Conservation (phyloP, 2,888 invertebrate species). For the Lathronympha strigana region DNA sequence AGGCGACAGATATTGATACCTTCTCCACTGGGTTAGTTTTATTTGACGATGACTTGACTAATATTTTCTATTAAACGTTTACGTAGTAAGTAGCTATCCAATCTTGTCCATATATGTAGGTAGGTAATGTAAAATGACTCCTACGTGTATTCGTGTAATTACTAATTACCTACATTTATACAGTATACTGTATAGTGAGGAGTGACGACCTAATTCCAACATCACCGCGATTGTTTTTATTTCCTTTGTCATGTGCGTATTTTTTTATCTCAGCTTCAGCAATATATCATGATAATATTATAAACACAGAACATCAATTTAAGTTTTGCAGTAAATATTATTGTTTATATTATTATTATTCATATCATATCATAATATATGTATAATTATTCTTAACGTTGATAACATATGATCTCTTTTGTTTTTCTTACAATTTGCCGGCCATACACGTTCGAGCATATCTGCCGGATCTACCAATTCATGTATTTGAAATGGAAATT, state of each 20-base stretch:
- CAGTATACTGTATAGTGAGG: background rate
- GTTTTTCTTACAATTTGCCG: background rate
- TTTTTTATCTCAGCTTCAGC: constrained; percentile 21
- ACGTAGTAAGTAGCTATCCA: too few species aligned
- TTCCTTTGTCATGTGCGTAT: constrained; percentile 4
- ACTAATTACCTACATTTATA: too few species aligned
- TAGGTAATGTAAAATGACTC: background rate
- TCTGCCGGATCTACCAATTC: too few species aligned
- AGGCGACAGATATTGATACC: constrained; percentile 52
- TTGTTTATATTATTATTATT: too few species aligned
- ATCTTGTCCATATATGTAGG: too few species aligned
- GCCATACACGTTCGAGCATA: too few species aligned
- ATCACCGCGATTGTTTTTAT: background rate
- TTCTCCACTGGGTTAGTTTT: constrained; percentile 36
- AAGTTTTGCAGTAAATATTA: background rate
- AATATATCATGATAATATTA: constrained; percentile 22
- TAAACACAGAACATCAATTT: constrained; percentile 12
- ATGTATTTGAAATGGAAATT: too few species aligned
- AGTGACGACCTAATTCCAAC: background rate
- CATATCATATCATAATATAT: too few species aligned
- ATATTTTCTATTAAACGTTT: too few species aligned
- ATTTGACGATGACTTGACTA: constrained; percentile 7
- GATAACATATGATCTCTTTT: too few species aligned
- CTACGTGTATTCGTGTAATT: too few species aligned
- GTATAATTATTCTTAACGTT: too few species aligned